A percentile compares a stretch with the other conserved stretches of the same genome.
Conservation (phyloP, 2,888 invertebrate species). For the Gastracanthus pulcherrimus region DNA sequence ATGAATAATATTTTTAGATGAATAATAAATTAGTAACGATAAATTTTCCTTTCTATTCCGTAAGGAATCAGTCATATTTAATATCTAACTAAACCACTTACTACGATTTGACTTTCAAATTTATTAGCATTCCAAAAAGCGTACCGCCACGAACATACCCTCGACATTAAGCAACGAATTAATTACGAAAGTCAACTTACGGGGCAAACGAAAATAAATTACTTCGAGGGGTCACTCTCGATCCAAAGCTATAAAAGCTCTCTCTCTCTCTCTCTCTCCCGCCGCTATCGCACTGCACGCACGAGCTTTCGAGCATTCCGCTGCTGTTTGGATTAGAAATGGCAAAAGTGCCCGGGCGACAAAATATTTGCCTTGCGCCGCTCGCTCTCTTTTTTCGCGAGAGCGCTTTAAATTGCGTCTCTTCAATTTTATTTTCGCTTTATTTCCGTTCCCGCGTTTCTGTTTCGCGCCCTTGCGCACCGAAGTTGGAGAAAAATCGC, state of each 20-base stretch:
- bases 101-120: no score
- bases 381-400: not conserved
- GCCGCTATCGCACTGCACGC: no score
- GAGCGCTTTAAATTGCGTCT: not conserved
- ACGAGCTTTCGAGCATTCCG: no score
- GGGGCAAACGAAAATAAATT: conserved; percentile 6
- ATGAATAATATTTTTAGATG: no score
- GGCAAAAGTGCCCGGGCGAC: conserved; percentile 14
- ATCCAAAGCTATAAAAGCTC: not conserved
- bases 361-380: conserved; percentile 31
- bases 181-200: no score
- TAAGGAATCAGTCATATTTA: no score
- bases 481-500: not conserved
- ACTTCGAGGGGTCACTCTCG: not conserved
- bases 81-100: no score
- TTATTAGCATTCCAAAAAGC: not conserved
- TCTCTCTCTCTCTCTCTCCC: not conserved
- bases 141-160: no score
- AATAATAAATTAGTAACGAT: no score
- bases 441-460: not conserved
- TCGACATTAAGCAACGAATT: no score
- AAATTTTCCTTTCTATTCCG: no score
- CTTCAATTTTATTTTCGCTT: conserved; percentile 7
- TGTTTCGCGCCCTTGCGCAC: not conserved
- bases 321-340: conserved; percentile 31